A percentile compares a stretch with the other conserved stretches of the same genome.
phyloP scores from a whole-genome alignment of 2,797 vertebrate species.

The Notolabrus celidotus region DNA sequence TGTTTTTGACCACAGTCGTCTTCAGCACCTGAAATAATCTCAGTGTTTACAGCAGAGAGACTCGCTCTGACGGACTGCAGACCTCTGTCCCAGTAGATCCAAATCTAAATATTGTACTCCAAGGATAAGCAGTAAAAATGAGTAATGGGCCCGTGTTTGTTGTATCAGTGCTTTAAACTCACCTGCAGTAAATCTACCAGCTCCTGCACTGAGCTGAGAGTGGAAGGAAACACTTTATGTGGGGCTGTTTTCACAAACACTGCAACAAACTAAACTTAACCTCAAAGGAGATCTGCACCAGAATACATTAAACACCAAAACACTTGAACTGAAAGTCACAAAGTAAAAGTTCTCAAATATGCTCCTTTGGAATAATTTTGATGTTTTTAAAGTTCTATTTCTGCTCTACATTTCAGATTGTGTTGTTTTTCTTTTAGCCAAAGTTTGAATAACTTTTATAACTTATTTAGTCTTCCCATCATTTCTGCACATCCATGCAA shows the following conservation, averaged over 20 bases:
- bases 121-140: conserved; percentile 70
- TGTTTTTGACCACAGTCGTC: conserved; percentile 49
- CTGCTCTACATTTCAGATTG: no score
- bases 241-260: conserved; percentile 14
- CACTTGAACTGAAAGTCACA: no score
- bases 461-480: no score
- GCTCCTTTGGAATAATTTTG: no score
- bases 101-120: conserved; percentile 85
- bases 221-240: conserved; percentile 31
- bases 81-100: conserved; percentile 65
- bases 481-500: no score
- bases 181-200: conserved; percentile 33
- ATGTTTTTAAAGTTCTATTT: no score
- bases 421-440: no score
- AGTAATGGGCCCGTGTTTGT: conserved; percentile 47
- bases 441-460: no score
- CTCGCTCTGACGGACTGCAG: conserved; percentile 79
- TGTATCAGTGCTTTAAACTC: conserved; percentile 30
- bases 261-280: conserved; percentile 4
- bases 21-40: conserved; percentile 72
- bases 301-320: no score
- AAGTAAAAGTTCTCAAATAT: no score
- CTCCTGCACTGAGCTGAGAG: conserved; percentile 20
- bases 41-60: conserved; percentile 77
- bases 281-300: not conserved